Conservation (phyloP, 2,888 invertebrate genomes). For the Eilema sororculum region DNA sequence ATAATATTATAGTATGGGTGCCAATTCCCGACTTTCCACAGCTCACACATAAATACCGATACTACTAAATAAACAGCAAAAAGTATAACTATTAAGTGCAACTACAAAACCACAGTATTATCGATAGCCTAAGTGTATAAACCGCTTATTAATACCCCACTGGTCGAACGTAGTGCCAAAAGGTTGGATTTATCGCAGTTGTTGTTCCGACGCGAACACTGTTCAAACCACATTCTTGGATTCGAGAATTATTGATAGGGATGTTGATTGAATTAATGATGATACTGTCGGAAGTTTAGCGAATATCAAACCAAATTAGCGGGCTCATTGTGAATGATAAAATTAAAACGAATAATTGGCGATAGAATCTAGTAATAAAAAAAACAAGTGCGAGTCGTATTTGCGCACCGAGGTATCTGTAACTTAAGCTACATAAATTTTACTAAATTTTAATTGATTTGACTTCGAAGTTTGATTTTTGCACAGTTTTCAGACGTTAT, state of each 20-base stretch:
- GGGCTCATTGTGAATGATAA: too few relatives aligned
- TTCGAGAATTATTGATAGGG: constrained; percentile 30
- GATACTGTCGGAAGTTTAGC: too few relatives aligned
- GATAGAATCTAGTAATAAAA: too few relatives aligned
- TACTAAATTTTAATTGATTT: too few relatives aligned
- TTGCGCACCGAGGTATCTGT: too few relatives aligned
- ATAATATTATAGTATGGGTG: not conserved
- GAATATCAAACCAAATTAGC: too few relatives aligned
- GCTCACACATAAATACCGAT: not conserved
- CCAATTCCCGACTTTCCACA: not conserved
- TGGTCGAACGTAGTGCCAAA: constrained; percentile 60
- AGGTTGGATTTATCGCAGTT: constrained; percentile 64
- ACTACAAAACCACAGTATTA: constrained; percentile 29
- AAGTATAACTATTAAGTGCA: constrained; percentile 27
- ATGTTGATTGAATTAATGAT: not conserved
- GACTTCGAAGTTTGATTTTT: too few relatives aligned
- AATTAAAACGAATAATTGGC: too few relatives aligned
- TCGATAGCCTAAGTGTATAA: constrained; percentile 33
- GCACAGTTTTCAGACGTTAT: too few relatives aligned
- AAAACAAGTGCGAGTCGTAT: too few relatives aligned
- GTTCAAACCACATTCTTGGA: constrained; percentile 32
- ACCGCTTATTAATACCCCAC: constrained; percentile 66
- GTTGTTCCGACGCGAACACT: constrained; percentile 51
- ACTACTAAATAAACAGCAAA: constrained; percentile 9
- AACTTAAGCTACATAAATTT: too few relatives aligned